Percentiles rank a stretch among this genome's conserved stretches.
Conservation (phyloP, 2,113 vertebrate genomes). For the Corydoras sp. region DNA sequence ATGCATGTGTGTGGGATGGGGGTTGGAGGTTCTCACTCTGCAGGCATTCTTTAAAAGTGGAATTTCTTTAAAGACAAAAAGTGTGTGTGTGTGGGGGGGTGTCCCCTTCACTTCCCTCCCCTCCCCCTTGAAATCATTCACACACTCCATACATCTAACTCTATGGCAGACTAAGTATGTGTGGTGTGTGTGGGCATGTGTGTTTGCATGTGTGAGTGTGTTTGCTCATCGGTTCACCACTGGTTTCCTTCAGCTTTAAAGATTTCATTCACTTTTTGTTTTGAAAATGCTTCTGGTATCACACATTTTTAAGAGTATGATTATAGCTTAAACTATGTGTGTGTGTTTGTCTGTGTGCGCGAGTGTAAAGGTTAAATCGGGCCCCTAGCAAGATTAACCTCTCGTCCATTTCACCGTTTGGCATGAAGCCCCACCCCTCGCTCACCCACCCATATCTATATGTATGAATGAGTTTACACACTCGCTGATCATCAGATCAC, state of each 20-base stretch:
- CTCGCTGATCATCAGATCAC: too few species aligned
- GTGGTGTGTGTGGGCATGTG: not conserved
- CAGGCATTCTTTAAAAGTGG: constrained; percentile 62
- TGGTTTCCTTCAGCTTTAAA: too few species aligned
- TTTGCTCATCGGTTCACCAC: constrained; percentile 8
- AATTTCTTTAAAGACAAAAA: constrained; percentile 71
- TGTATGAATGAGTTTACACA: too few species aligned
- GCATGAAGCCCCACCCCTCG: constrained; percentile 65
- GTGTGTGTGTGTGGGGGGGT: constrained; percentile 36
- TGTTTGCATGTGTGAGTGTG: constrained; percentile 41
- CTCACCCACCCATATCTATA: not conserved
- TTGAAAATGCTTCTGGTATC: too few species aligned
- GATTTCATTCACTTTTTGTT: too few species aligned
- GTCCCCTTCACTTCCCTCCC: constrained; percentile 39
- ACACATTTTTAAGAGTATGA: too few species aligned
- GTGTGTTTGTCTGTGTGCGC: constrained; percentile 43
- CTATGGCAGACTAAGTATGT: too few species aligned
- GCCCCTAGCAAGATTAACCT: constrained; percentile 74
- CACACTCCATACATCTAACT: constrained; percentile 13
- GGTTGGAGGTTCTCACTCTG: constrained; percentile 47
- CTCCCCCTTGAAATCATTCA: constrained; percentile 56
- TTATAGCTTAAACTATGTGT: constrained; percentile 8
- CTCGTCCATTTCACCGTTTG: constrained; percentile 72
- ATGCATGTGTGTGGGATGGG: constrained; percentile 44
- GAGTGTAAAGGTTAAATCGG: constrained; percentile 65